Base-by-base conservation (phyloP, 2,888 invertebrate species). In the Eumacrocentrus americanus region DNA sequence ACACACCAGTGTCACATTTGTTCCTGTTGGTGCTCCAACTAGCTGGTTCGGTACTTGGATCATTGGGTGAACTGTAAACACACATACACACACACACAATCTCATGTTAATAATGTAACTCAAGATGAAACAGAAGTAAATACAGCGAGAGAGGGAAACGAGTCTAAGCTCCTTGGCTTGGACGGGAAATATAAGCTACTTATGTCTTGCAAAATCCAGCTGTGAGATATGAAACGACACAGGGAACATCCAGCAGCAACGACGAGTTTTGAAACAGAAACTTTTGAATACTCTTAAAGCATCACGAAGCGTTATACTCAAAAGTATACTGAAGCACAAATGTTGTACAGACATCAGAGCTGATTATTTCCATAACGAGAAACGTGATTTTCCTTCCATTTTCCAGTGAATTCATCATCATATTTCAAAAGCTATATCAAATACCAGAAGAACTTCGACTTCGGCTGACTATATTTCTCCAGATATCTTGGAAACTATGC, bases 1-100 rank as follows among this genome's bases (percentile, higher is more conserved):
- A 78, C 89, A 89, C 81, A 92, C 91, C 72, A 95, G 86, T 62
- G 90, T 91, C 78, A 94, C 93, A 81, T 94, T 91, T 67, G 92
- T 91, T 72, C 90, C 89, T 70, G 90, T 88, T 56, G 94, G 93
- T 62, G 94, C 93, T 34, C 94, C 94, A 65, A 95, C 93, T 80
- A 95, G 86, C 84, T 95, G 94, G 84, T 94, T 94, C 72, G 94
- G 94, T 72, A 95, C 94, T 87, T 94, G 93, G 72, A 95, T 94
- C 83, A 94, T 84, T 53, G 94, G 95, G 81, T 94, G 93, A 86
- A 94, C 94, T 94, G 87, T 12, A 14, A 22, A 46, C 22, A 11
- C n/a, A 11, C 23, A 18, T 50, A 42, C 20, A 18, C 20, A 42
- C 7, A 18, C 9, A 42, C 20, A 42, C 11, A 22, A 38, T 38